phyloP scores from a whole-genome alignment of 2,797 vertebrate species.

The Poecilia wingei region DNA sequence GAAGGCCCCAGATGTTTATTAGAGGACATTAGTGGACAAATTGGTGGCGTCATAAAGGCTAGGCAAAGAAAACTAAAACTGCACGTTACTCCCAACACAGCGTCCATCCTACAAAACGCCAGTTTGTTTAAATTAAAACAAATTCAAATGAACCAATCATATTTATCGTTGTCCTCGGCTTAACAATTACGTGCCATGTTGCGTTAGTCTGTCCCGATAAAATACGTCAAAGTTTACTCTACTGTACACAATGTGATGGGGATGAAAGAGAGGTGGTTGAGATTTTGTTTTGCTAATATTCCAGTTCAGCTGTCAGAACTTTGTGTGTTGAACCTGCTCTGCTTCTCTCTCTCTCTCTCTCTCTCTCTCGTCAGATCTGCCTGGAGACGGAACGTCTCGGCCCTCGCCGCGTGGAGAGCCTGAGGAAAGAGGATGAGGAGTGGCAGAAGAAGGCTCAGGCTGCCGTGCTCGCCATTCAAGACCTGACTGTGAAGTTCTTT shows the following conservation, averaged over 20 bases:
- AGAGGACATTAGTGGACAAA: background rate
- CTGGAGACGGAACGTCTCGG: slow-evolving; percentile 96
- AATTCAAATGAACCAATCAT: background rate
- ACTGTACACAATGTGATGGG: background rate
- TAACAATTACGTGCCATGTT: background rate
- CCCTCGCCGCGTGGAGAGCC: slow-evolving; percentile 91
- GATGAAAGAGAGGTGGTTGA: background rate
- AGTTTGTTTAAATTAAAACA: background rate
- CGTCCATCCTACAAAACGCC: background rate
- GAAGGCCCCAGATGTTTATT: background rate
- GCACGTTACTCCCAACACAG: background rate
- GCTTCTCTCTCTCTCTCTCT: background rate
- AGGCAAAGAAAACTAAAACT: background rate
- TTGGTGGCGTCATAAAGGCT: background rate
- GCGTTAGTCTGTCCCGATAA: background rate
- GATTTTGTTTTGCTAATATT: background rate
- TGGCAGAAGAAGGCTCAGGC: slow-evolving; percentile 96
- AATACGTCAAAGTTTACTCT: background rate
- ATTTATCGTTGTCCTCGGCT: background rate
- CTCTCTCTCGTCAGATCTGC: slow-evolving; percentile 83
- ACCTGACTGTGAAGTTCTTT: slow-evolving; percentile 97
- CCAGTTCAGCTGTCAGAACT: background rate
- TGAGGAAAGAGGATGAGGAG: slow-evolving; percentile 92
- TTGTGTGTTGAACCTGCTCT: background rate
- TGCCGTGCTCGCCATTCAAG: slow-evolving; percentile 94